These are phyloP conservation scores for Apis mellifera DNA, from an alignment of 1,140 invertebrate species.

Conservation along the genomic window Amel_HAv3.1 CM009935.2:10738501-10739000, in stretches of 20 bases:
- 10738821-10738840: not conserved
- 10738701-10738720: conserved; percentile 12
- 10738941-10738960: too few species aligned
- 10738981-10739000: too few species aligned
- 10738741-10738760: conserved; percentile 44
- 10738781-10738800: not conserved
- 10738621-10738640: conserved; percentile 48
- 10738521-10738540: conserved; percentile 62
- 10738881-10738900: too few species aligned
- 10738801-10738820: conserved; percentile 12
- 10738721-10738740: not conserved
- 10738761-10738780: conserved; percentile 20
- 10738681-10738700: conserved; percentile 30
- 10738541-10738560: conserved; percentile 63
- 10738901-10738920: too few species aligned
- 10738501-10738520: not conserved
- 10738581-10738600: conserved; percentile 76
- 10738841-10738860: not conserved
- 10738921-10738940: too few species aligned
- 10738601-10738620: conserved; percentile 80
- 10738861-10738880: not conserved
- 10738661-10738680: conserved; percentile 22
- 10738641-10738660: conserved; percentile 4
- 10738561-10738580: conserved; percentile 21
- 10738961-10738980: too few species aligned